phyloP scores from a whole-genome alignment of 2,113 vertebrate genomes.

The Colius striatus region DNA sequence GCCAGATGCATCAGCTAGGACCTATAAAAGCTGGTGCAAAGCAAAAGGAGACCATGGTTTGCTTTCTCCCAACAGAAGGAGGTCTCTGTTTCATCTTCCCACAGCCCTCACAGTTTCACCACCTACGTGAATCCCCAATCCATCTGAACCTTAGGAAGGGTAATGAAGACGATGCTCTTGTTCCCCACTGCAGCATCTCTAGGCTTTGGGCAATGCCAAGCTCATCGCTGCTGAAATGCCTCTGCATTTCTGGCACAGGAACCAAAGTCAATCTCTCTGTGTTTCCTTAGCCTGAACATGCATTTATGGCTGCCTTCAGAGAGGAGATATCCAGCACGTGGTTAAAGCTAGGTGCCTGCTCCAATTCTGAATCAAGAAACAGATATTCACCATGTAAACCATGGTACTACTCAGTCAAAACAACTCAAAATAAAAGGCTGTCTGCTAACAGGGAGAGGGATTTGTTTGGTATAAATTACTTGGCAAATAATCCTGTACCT shows the following conservation, averaged over 20 bases:
- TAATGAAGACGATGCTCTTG: not conserved
- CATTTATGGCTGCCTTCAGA: not conserved
- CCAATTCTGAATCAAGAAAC: not conserved
- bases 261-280: not conserved
- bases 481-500: slow-evolving; percentile 14
- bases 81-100: not conserved
- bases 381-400: slow-evolving; percentile 35
- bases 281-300: not conserved
- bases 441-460: slow-evolving; percentile 18
- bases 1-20: not conserved
- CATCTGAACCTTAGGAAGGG: not conserved
- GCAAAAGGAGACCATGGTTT: not conserved
- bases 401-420: not conserved
- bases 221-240: not conserved
- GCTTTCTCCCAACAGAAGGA: not conserved
- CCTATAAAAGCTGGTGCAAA: not conserved
- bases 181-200: not conserved
- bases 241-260: not conserved
- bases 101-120: not conserved
- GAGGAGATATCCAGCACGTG: not conserved
- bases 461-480: slow-evolving; percentile 28
- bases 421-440: not conserved
- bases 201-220: not conserved
- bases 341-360: not conserved
- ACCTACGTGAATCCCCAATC: not conserved